Percentiles rank a stretch among this genome's conserved stretches.
Conservation (phyloP, 1,140 invertebrate genomes). For the Amphibalanus amphitrite region DNA sequence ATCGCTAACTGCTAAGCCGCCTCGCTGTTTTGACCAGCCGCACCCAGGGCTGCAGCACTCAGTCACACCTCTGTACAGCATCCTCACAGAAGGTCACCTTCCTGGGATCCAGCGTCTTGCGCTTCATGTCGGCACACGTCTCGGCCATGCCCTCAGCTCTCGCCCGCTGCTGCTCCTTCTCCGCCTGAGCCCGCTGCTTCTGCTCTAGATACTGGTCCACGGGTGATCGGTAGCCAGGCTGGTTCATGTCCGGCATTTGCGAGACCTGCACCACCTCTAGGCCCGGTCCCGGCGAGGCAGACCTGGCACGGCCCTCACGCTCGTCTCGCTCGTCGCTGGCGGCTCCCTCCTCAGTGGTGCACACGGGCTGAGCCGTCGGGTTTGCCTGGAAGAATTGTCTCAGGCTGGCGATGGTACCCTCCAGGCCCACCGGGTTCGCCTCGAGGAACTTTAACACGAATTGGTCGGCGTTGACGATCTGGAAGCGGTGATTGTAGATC, state of each 20-base stretch:
- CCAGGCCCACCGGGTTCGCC: conserved; percentile 29
- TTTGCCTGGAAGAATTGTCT: neutral
- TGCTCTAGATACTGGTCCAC: neutral
- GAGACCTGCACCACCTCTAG: neutral
- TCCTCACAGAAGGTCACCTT: neutral
- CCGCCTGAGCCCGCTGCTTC: neutral
- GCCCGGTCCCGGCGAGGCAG: no score
- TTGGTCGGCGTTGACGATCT: conserved; percentile 59
- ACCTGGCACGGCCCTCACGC: no score
- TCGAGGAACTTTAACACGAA: conserved; percentile 77
- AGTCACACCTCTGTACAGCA: neutral
- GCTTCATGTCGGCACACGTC: neutral
- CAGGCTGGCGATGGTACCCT: neutral
- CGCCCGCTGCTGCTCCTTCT: neutral
- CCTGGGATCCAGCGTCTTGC: neutral
- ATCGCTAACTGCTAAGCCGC: no score
- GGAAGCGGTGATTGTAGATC: conserved; percentile 56
- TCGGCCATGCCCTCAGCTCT: neutral
- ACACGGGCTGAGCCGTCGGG: neutral
- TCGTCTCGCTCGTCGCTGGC: neutral
- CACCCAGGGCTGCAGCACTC: neutral
- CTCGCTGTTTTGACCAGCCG: no score
- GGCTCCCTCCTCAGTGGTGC: neutral
- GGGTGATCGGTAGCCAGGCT: neutral
- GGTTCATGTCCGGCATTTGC: neutral